These are phyloP conservation scores for Oscheius myriophilus DNA, from an alignment of 2,888 invertebrate species.

Conservation along the genomic window DNA sequence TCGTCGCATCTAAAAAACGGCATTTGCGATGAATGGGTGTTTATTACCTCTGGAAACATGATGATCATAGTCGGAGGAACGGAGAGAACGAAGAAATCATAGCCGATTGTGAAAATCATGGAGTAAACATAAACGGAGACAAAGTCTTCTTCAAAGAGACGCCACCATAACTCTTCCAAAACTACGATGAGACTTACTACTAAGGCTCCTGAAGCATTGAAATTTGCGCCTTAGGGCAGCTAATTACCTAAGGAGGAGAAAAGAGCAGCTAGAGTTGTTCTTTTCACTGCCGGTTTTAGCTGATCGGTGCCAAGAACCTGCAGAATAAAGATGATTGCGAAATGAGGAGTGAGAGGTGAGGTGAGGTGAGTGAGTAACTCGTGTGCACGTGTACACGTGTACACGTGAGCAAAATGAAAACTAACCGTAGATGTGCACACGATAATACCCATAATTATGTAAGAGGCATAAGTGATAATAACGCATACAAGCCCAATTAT, in stretches of 20 bases:
- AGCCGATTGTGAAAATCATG: constrained; percentile 6
- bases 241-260: constrained; percentile 2
- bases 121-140: neutral
- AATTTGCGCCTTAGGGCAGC: too few species aligned
- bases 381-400: too few species aligned
- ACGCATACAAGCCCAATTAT: neutral
- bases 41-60: constrained; percentile 16
- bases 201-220: constrained; percentile 1
- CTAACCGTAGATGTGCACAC: neutral
- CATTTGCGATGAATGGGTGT: too few species aligned
- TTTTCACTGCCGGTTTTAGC: neutral
- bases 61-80: constrained; percentile 8
- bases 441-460: neutral
- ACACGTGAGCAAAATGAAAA: too few species aligned
- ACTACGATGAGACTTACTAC: neutral
- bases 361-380: too few species aligned
- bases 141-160: constrained; percentile 1
- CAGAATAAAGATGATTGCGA: too few species aligned
- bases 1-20: too few species aligned
- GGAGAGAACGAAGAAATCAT: constrained; percentile 7
- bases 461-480: constrained; percentile 11
- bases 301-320: constrained; percentile 1
- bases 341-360: too few species aligned
- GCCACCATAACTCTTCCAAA: constrained; percentile 12
- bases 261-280: constrained; percentile 1